Evolutionary conservation across 2,113 vertebrate genomes (phyloP), one percentile per base, ranked within the genome.

Genomic region (Cyprinodon brontotheroides): DNA sequence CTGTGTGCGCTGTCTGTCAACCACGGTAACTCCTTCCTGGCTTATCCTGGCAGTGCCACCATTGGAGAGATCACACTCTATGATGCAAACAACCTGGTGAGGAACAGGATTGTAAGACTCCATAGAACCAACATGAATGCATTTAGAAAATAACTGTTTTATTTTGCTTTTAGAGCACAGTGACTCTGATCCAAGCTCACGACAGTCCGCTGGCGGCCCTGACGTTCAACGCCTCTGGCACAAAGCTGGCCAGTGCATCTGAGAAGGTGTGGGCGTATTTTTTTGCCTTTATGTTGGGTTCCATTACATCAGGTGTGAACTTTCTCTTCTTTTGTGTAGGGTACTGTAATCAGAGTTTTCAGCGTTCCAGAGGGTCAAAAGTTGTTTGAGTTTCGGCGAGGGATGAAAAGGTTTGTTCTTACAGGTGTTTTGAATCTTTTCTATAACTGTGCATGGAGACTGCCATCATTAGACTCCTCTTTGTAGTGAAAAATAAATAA

Each of bases 271-370:
- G 93, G 78, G 66, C 8, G 64, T 40, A 71, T 39, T 36, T 0
- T 12, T 1, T 41, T 68, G 64, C 41, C 22, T 20, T 70, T 50
- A 61, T 50, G 4, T 73, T 29, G 68, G 9, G 48, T 1, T 71
- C 10, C 11, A 6, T 63, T 37, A 6, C 48, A 10, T 22, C 22
- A 20, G 15, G 11, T 78, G 11, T 86, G 62, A 82, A 22, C n/a
- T 22, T 4, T 4, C 14, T 66, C 2, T 39, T 43, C 48, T 79
- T 53, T 39, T 77, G 64, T 3, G 36, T 93, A 98, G 97, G 97
- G 97, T 73, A 98, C 97, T 0, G 97, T 98, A 71, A 97, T 98
- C 83, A 95, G 97, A 77, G 97, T 98, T 40, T 98, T 98, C 94
- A 95, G 95, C 39, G 77, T 96, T 73, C 97, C 97, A 9, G 97